phyloP scores from a whole-genome alignment of 2,888 invertebrate species.

The Synergus umbraculus region DNA sequence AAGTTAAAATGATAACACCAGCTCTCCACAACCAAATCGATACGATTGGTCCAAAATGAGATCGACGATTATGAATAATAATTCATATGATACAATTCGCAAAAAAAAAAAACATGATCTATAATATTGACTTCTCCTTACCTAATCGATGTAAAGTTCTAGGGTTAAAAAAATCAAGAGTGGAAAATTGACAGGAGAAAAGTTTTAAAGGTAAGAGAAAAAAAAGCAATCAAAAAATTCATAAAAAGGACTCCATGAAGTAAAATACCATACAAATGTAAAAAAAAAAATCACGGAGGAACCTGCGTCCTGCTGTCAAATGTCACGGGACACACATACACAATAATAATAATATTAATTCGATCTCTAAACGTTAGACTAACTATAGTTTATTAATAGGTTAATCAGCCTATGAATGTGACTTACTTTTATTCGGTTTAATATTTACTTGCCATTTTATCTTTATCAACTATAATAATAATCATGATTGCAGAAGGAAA shows the following conservation, averaged over 20 bases:
- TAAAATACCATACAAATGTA: slow-evolving; percentile 61
- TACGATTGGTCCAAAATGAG: slow-evolving; percentile 37
- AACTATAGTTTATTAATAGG: slow-evolving; percentile 60
- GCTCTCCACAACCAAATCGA: slow-evolving; percentile 39
- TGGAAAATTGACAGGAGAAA: slow-evolving; percentile 47
- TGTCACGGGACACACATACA: slow-evolving; percentile 64
- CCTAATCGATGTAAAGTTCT: slow-evolving; percentile 24
- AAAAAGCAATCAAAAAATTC: slow-evolving; percentile 50
- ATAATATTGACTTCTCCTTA: slow-evolving; percentile 14
- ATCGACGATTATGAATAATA: slow-evolving; percentile 44
- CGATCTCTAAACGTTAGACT: slow-evolving; percentile 41
- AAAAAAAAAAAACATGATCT: slow-evolving; percentile 13
- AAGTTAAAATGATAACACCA: slow-evolving; percentile 31
- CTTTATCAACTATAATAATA: slow-evolving; percentile 66
- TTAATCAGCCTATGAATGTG: slow-evolving; percentile 63
- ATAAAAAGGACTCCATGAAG: slow-evolving; percentile 50
- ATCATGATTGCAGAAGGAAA: slow-evolving; percentile 69
- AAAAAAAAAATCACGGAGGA: slow-evolving; percentile 61
- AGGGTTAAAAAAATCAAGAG: slow-evolving; percentile 11
- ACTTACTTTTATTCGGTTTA: slow-evolving; percentile 50
- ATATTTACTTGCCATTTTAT: slow-evolving; percentile 50
- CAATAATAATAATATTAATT: slow-evolving; percentile 48
- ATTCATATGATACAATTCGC: slow-evolving; percentile 41
- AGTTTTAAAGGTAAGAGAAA: slow-evolving; percentile 53
- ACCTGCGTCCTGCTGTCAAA: slow-evolving; percentile 63